Percentiles rank a stretch among this genome's conserved stretches.
Evolutionary conservation across 2,888 invertebrate species (phyloP).

Genomic region (Drepana falcataria): DNA sequence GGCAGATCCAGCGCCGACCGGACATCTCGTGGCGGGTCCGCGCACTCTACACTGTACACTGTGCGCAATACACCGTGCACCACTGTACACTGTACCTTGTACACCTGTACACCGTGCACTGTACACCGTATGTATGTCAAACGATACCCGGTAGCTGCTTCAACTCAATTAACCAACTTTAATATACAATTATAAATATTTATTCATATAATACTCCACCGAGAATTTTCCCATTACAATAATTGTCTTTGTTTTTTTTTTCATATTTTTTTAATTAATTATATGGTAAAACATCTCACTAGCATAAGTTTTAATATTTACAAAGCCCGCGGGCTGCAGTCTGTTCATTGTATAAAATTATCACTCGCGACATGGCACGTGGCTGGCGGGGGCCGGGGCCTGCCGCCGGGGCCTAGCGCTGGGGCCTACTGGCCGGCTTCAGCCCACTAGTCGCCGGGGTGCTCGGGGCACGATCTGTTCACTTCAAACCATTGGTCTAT

Average conservation of each 20-base stretch:
- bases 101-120: too few relatives aligned
- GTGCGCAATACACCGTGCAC: too few relatives aligned
- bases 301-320: conserved; percentile 66
- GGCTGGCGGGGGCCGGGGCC: conserved; percentile 10
- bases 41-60: too few relatives aligned
- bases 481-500: conserved; percentile 99
- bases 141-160: conserved; percentile 31
- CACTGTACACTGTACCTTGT: too few relatives aligned
- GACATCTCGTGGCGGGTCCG: conserved; percentile 31
- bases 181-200: conserved; percentile 50
- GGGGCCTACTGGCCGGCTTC: conserved; percentile 62
- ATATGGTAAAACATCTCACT: conserved; percentile 75
- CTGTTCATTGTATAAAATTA: conserved; percentile 69
- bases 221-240: conserved; percentile 54
- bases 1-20: conserved; percentile 29
- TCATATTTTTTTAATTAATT: conserved; percentile 46
- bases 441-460: conserved; percentile 92
- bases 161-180: conserved; percentile 61
- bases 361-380: conserved; percentile 66
- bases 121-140: conserved; percentile 18
- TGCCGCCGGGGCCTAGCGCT: conserved; percentile 6
- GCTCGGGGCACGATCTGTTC: conserved; percentile 99
- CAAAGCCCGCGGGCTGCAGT: conserved; percentile 62
- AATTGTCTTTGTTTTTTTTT: conserved; percentile 64
- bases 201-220: conserved; percentile 54